Percentiles rank a stretch among this genome's conserved stretches.
phyloP scores from a whole-genome alignment of 2,113 vertebrate species.

The Climacteris rufus region DNA sequence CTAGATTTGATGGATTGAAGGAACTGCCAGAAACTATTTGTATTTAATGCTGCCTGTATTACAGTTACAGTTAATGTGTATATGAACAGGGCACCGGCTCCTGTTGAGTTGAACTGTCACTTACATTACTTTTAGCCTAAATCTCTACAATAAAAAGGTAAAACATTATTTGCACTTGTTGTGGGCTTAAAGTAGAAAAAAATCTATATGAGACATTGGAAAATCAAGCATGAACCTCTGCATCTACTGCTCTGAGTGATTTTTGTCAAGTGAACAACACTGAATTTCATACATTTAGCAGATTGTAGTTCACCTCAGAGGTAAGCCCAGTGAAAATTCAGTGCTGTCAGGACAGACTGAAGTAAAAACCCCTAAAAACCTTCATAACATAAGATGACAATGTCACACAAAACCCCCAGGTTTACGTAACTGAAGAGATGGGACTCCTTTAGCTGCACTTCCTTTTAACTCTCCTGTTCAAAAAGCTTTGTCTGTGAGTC shows the following conservation, averaged over 20 bases:
- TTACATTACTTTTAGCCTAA: slow-evolving; percentile 55
- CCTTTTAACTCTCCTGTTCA: background rate
- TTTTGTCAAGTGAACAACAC: background rate
- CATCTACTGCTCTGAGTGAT: background rate
- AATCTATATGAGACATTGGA: background rate
- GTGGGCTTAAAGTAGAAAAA: slow-evolving; percentile 4
- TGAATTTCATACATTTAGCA: background rate
- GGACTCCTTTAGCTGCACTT: background rate
- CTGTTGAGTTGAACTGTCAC: slow-evolving; percentile 59
- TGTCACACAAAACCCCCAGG: fast-evolving
- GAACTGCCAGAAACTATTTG: slow-evolving; percentile 10
- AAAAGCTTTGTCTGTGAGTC: background rate
- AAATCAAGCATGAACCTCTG: slow-evolving; percentile 25
- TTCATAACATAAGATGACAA: background rate
- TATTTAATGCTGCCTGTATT: slow-evolving; percentile 43
- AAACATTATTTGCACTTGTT: slow-evolving; percentile 44
- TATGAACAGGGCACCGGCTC: slow-evolving; percentile 37
- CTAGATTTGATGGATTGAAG: background rate
- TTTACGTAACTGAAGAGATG: background rate
- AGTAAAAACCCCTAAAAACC: background rate
- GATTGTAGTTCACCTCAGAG: background rate
- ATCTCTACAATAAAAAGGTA: slow-evolving; percentile 65
- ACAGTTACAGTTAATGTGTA: slow-evolving; percentile 33
- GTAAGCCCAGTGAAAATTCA: background rate
- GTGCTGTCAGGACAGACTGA: background rate